Percentiles rank a stretch among this genome's conserved stretches.
Evolutionary conservation across 1,140 invertebrate species (phyloP).

Genomic region (Patella vulgata): DNA sequence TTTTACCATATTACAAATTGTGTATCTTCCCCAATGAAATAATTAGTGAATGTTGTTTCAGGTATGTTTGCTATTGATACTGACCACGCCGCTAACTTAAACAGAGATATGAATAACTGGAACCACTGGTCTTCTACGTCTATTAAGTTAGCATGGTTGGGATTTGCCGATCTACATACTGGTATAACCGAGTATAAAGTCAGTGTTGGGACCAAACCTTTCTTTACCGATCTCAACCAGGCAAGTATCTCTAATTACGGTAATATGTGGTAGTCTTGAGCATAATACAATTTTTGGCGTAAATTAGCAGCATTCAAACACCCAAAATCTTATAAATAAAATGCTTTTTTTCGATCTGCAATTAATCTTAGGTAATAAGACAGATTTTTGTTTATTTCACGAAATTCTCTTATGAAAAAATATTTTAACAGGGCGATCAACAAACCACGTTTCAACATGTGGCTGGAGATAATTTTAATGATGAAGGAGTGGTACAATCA

Average conservation of each 20-base stretch:
- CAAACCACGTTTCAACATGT: constrained; percentile 3
- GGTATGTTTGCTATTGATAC: constrained; percentile 41
- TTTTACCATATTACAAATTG: too few species aligned
- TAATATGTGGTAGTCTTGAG: too few species aligned
- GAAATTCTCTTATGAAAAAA: too few species aligned
- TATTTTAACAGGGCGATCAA: too few species aligned
- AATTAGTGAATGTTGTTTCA: background rate
- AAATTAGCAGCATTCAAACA: too few species aligned
- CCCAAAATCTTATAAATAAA: too few species aligned
- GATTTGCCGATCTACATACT: constrained; percentile 43
- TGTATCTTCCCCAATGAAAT: too few species aligned
- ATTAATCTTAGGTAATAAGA: too few species aligned
- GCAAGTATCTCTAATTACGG: too few species aligned
- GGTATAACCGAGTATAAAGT: constrained; percentile 33
- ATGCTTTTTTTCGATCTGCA: too few species aligned
- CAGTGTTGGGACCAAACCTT: constrained; percentile 29
- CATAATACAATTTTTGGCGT: too few species aligned
- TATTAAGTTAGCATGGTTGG: constrained; percentile 40
- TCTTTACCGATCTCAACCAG: constrained; percentile 29
- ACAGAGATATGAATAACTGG: constrained; percentile 17
- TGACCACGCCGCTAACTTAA: constrained; percentile 36
- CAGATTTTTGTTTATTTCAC: too few species aligned
- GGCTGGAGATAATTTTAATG: constrained; percentile 12
- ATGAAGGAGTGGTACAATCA: constrained; percentile 38
- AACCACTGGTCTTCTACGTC: constrained; percentile 28